These are phyloP conservation scores for Lasius fuliginosus DNA, from an alignment of 2,888 invertebrate species.

Conservation along the genomic window DNA sequence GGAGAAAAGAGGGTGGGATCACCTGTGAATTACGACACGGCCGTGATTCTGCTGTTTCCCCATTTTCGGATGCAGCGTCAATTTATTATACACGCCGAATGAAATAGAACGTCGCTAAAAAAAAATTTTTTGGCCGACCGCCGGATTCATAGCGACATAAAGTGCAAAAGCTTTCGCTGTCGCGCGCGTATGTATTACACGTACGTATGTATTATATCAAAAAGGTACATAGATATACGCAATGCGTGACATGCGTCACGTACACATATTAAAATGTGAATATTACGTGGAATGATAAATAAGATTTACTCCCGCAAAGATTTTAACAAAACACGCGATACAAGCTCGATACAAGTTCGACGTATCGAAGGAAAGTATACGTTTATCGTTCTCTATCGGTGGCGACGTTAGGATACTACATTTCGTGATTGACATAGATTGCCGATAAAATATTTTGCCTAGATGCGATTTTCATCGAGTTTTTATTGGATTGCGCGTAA, in stretches of 20 bases:
- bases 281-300: slow-evolving; percentile 2
- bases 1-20: neutral
- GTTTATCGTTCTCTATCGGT: slow-evolving; percentile 12
- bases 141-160: slow-evolving; percentile 47
- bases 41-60: slow-evolving; percentile 67
- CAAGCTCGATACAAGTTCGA: neutral
- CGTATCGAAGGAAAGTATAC: slow-evolving; percentile 7
- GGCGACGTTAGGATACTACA: slow-evolving; percentile 15
- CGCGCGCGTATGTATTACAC: neutral
- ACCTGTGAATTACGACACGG: slow-evolving; percentile 70
- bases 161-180: slow-evolving; percentile 52
- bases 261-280: neutral
- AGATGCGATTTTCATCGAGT: slow-evolving; percentile 8
- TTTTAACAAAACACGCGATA: neutral
- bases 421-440: slow-evolving; percentile 30
- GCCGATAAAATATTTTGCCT: slow-evolving; percentile 24
- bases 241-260: neutral
- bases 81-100: slow-evolving; percentile 65
- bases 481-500: slow-evolving; percentile 18
- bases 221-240: neutral
- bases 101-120: slow-evolving; percentile 53
- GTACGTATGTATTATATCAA: neutral
- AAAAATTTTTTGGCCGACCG: slow-evolving; percentile 36
- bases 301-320: slow-evolving; percentile 3
- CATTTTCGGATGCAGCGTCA: slow-evolving; percentile 63